phyloP scores from a whole-genome alignment of 2,888 invertebrate species.

The Eupithecia pulchellata region DNA sequence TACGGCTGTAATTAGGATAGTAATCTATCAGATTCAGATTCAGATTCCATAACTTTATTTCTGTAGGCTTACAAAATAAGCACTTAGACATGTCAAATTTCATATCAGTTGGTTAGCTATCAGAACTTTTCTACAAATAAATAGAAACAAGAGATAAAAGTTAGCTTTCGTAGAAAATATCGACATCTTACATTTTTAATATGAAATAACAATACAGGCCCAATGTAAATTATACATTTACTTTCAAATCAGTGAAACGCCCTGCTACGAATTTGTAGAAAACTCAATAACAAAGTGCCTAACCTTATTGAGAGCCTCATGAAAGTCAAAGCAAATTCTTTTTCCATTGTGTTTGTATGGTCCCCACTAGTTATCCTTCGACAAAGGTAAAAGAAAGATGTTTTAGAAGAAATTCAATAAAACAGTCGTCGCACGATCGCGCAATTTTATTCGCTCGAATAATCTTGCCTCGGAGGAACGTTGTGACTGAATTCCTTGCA shows the following conservation, averaged over 20 bases:
- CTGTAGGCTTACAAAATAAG: too few relatives aligned
- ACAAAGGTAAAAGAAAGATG: constrained; percentile 31
- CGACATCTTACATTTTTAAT: neutral
- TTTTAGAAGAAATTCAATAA: constrained; percentile 32
- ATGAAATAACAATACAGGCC: neutral
- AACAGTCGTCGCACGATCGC: constrained; percentile 28
- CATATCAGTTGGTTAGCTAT: neutral
- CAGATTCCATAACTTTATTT: too few relatives aligned
- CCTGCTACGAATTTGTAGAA: constrained; percentile 19
- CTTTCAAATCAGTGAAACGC: constrained; percentile 12
- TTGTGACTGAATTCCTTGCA: constrained; percentile 4
- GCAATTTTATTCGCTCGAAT: constrained; percentile 21
- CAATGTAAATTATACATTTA: neutral
- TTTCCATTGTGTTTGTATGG: constrained; percentile 25
- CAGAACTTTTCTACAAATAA: neutral
- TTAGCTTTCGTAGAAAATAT: neutral
- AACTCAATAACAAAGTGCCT: constrained; percentile 25
- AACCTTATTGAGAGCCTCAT: constrained; percentile 27
- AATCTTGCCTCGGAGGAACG: constrained; percentile 1
- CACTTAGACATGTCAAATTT: too few relatives aligned
- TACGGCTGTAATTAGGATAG: too few relatives aligned
- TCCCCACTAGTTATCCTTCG: constrained; percentile 28
- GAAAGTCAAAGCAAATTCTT: constrained; percentile 34
- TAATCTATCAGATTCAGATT: too few relatives aligned
- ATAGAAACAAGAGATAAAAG: neutral